phyloP scores from a whole-genome alignment of 2,888 invertebrate species.

The Hololepta plana region DNA sequence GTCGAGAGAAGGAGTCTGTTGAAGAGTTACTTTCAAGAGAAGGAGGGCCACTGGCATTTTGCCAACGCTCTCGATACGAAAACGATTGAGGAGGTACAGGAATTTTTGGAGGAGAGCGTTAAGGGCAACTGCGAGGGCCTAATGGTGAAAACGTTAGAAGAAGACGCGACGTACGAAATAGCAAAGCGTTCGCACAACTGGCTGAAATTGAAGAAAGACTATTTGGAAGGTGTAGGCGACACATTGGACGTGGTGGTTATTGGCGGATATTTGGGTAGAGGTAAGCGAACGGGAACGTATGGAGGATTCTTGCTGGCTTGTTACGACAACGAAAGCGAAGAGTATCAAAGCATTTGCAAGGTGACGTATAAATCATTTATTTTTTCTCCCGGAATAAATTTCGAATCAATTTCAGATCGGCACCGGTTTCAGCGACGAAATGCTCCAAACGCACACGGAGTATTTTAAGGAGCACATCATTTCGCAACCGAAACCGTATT shows the following conservation, averaged over 20 bases:
- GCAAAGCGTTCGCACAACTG: constrained; percentile 88
- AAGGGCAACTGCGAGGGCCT: constrained; percentile 95
- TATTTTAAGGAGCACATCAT: constrained; percentile 62
- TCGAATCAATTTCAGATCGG: constrained; percentile 60
- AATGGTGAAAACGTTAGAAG: constrained; percentile 90
- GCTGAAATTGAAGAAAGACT: constrained; percentile 96
- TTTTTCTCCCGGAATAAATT: too few relatives aligned
- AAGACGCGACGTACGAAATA: constrained; percentile 89
- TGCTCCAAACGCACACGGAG: constrained; percentile 57
- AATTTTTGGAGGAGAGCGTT: constrained; percentile 85
- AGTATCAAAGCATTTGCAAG: constrained; percentile 86
- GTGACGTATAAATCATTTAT: constrained; percentile 25
- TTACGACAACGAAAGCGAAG: constrained; percentile 75
- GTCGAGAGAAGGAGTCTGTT: constrained; percentile 54
- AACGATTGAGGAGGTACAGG: constrained; percentile 80
- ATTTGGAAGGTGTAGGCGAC: constrained; percentile 90
- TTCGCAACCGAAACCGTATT: constrained; percentile 58
- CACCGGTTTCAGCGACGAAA: constrained; percentile 88
- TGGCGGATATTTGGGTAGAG: constrained; percentile 85
- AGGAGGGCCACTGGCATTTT: constrained; percentile 72
- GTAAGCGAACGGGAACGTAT: constrained; percentile 80
- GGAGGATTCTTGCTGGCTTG: constrained; percentile 94
- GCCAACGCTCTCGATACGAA: constrained; percentile 68
- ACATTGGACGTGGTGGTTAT: constrained; percentile 91
- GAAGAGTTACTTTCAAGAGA: constrained; percentile 46